Base-by-base conservation (phyloP, 2,797 vertebrate genomes). In the Epinephelus coioides region DNA sequence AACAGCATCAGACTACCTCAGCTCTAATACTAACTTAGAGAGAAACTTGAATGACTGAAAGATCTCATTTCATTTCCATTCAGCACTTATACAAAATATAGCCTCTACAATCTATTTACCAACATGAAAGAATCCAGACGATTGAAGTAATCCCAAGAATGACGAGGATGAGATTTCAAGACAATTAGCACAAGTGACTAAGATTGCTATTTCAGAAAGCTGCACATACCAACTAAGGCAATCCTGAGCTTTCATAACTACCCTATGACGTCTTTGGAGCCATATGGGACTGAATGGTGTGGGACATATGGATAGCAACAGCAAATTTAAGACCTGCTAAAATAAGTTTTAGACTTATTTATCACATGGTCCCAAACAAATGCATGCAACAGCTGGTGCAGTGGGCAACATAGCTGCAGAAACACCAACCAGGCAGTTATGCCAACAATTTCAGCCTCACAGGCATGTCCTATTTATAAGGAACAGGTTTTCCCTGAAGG, bases 381-480 rank as follows among this genome's bases (percentile, higher is more conserved):
- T 83, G 76, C 65, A 61, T 2, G n/a, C 69, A 83, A 67, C 90
- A 91, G 87, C 83, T 92, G 82, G 69, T 38, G 70, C 64, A 77
- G 46, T 64, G 51, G 56, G 60, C 73, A 70, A 79, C 79, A 69
- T 56, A 50, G 84, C 74, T 76, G 71, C 64, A 80, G 72, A 83
- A 78, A 85, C 27, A 77, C 43, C 50, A 59, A 79, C 17, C 55
- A 68, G 66, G 72, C 65, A 88, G 80, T 59, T 64, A 92, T 90
- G 75, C 51, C 40, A 84, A 85, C 56, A 51, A 89, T 89, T 80
- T 73, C 21, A 56, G 68, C 72, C 74, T 77, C 64, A 76, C 34
- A 81, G 73, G 73, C 78, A 46, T 66, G 83, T 75, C 73, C 83
- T 91, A 88, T 92, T 91, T 89, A 87, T 88, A 89, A 73, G 65